phyloP scores from a whole-genome alignment of 2,888 invertebrate species.

The Ichneumoninae sp. region DNA sequence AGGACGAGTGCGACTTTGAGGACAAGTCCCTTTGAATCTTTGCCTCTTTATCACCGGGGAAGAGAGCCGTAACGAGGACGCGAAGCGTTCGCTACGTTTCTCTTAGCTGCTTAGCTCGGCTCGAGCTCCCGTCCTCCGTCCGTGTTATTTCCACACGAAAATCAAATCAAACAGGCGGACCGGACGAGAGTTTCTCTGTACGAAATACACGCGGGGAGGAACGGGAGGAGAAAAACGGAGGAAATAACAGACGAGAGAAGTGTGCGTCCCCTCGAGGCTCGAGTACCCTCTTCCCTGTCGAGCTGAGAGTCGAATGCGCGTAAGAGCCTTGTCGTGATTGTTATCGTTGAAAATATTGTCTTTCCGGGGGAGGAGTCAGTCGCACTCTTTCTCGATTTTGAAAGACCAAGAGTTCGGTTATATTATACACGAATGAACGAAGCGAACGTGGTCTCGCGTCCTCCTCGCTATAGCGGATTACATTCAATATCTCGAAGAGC shows the following conservation, averaged over 20 bases:
- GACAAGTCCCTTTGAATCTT: constrained; percentile 62
- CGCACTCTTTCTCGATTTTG: background rate
- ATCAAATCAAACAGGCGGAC: constrained; percentile 57
- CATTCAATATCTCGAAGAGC: background rate
- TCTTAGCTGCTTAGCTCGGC: constrained; percentile 10
- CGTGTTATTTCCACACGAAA: constrained; percentile 60
- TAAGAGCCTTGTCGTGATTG: constrained; percentile 50
- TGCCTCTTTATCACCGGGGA: constrained; percentile 60
- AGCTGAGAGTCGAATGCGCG: constrained; percentile 35
- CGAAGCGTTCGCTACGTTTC: constrained; percentile 26
- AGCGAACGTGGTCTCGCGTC: background rate
- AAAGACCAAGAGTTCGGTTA: background rate
- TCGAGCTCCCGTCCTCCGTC: background rate
- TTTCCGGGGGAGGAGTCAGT: constrained; percentile 33
- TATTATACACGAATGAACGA: background rate
- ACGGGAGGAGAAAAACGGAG: background rate
- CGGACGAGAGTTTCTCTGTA: constrained; percentile 39
- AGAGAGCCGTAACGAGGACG: constrained; percentile 59
- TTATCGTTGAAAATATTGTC: constrained; percentile 67
- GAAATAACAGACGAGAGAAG: constrained; percentile 3
- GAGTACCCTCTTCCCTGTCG: constrained; percentile 51
- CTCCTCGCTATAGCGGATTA: background rate
- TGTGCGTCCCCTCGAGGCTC: constrained; percentile 42
- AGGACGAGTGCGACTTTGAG: constrained; percentile 28
- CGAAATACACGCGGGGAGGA: constrained; percentile 28